These are phyloP conservation scores for Candoia aspera DNA, from an alignment of 2,113 vertebrate genomes.

Conservation along the genomic window DNA sequence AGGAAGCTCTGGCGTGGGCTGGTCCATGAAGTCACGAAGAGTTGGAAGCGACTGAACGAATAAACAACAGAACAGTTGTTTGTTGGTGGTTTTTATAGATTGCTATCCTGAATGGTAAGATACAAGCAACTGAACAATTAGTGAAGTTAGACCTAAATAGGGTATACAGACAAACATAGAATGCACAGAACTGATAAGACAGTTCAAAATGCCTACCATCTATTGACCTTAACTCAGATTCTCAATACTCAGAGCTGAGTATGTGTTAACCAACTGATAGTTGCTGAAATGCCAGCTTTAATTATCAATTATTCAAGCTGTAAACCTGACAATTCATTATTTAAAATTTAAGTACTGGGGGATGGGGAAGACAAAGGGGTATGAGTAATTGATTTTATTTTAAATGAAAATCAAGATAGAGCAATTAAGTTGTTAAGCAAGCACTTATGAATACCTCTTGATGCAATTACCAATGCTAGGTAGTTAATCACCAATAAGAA, in stretches of 20 bases:
- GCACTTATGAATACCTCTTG: not conserved
- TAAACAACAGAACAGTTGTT: no score
- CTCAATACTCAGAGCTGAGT: not conserved
- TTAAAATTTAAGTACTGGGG: not conserved
- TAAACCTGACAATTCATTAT: not conserved
- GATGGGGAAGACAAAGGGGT: no score
- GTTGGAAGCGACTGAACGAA: no score
- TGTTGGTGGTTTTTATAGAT: not conserved
- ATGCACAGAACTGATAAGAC: not conserved
- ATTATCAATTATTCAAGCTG: not conserved
- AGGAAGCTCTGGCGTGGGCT: no score
- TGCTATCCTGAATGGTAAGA: no score
- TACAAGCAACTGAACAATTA: no score
- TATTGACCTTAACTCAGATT: not conserved
- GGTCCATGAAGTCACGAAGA: no score
- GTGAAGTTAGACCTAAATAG: not conserved
- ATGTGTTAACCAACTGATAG: not conserved
- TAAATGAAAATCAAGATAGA: not conserved
- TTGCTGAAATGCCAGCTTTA: not conserved
- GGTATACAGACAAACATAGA: no score
- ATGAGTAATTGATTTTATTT: not conserved
- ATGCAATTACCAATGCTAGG: not conserved
- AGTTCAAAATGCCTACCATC: not conserved
- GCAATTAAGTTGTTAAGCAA: slow-evolving; percentile 1
- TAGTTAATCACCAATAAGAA: slow-evolving; percentile 9